Percentiles rank a stretch among this genome's conserved stretches.
These are phyloP conservation scores for Drosophila koepferae DNA, from an alignment of 2,888 invertebrate species.

Conservation along the genomic window DNA sequence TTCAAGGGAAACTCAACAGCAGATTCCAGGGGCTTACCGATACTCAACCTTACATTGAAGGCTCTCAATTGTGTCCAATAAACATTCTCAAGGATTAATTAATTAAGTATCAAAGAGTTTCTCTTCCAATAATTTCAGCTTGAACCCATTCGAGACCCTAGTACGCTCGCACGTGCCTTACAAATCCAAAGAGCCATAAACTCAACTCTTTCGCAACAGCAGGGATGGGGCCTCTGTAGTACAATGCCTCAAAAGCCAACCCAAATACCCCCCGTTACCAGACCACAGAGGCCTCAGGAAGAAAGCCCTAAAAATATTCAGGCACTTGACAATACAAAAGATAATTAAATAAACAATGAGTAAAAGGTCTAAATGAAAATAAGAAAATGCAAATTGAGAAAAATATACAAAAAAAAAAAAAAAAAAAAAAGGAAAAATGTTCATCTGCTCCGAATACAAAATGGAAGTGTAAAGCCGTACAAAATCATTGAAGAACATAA, in stretches of 20 bases:
- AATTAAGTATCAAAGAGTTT: constrained; percentile 66
- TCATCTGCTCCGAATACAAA: constrained; percentile 32
- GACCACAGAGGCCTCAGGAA: constrained; percentile 39
- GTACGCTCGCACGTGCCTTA: constrained; percentile 56
- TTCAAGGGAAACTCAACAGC: constrained; percentile 26
- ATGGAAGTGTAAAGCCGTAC: constrained; percentile 67
- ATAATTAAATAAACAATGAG: constrained; percentile 79
- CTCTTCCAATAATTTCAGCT: constrained; percentile 39
- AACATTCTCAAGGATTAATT: constrained; percentile 54
- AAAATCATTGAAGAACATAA: constrained; percentile 70
- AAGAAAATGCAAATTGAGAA: constrained; percentile 69
- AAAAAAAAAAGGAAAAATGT: constrained; percentile 28
- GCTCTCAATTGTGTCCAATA: constrained; percentile 4
- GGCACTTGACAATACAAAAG: constrained; percentile 76
- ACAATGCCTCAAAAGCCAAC: constrained; percentile 37
- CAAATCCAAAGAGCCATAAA: constrained; percentile 23
- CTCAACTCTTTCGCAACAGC: constrained; percentile 31
- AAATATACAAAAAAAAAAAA: constrained; percentile 37
- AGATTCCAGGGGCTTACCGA: constrained; percentile 31
- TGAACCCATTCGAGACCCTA: constrained; percentile 42
- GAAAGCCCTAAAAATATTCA: constrained; percentile 56
- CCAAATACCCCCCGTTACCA: constrained; percentile 28
- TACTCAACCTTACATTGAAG: constrained; percentile 16
- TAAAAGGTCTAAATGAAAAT: constrained; percentile 68
- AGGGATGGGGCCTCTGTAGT: constrained; percentile 12